These are phyloP conservation scores for Drosophila parthenogenetica DNA, from an alignment of 2,888 invertebrate genomes.

Conservation along the genomic window DNA sequence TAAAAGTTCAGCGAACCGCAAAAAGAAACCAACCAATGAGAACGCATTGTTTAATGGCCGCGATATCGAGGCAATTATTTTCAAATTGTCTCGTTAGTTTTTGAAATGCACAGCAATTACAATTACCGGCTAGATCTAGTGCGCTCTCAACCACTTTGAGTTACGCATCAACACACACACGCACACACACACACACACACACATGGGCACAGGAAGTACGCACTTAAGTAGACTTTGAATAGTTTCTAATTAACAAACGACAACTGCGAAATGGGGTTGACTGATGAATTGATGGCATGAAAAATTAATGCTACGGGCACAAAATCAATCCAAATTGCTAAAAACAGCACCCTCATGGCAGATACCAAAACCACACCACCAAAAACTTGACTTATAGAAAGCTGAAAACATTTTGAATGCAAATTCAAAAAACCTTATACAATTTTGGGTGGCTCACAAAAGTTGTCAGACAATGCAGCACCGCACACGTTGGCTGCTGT, in stretches of 20 bases:
- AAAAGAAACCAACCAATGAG: conserved; percentile 62
- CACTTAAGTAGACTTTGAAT: conserved; percentile 79
- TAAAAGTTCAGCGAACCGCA: conserved; percentile 78
- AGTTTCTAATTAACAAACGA: conserved; percentile 76
- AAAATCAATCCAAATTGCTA: conserved; percentile 2
- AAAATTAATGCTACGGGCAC: conserved; percentile 11
- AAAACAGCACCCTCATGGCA: not conserved
- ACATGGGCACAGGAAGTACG: conserved; percentile 63
- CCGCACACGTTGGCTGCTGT: conserved; percentile 67
- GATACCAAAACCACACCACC: not conserved
- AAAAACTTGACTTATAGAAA: not conserved
- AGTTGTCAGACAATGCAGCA: conserved; percentile 1
- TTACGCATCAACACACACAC: conserved; percentile 71
- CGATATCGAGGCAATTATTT: conserved; percentile 77
- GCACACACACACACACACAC: conserved; percentile 35
- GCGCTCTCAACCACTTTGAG: conserved; percentile 52
- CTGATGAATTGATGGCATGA: conserved; percentile 39
- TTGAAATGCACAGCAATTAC: conserved; percentile 72
- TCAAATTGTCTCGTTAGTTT: conserved; percentile 78
- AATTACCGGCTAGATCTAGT: conserved; percentile 64
- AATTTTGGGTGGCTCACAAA: conserved; percentile 61
- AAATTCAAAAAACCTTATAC: conserved; percentile 61
- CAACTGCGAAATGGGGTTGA: conserved; percentile 71
- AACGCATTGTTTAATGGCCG: conserved; percentile 67
- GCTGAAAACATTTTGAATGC: conserved; percentile 40